Percentiles rank a stretch among this genome's conserved stretches.
phyloP scores from a whole-genome alignment of 2,797 vertebrate species.

The Brachyrhaphis roseni region DNA sequence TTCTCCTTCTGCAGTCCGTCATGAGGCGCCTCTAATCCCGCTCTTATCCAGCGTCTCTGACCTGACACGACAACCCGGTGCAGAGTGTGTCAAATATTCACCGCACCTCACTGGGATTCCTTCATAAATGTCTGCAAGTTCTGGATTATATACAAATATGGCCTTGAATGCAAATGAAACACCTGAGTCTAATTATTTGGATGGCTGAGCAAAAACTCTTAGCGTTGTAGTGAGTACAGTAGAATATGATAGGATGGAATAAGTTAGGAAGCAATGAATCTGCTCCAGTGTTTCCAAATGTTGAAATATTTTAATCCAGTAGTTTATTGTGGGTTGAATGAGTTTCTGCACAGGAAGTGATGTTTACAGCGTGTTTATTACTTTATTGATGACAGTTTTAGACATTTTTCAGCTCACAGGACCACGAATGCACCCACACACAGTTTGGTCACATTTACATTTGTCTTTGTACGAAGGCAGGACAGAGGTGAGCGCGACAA shows the following conservation, averaged over 20 bases:
- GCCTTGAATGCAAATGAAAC: background rate
- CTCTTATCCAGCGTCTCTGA: no score
- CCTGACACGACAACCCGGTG: no score
- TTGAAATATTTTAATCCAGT: background rate
- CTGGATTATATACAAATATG: background rate
- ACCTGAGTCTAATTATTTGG: background rate
- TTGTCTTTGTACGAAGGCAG: slow-evolving; percentile 43
- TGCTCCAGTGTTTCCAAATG: background rate
- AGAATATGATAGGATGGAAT: background rate
- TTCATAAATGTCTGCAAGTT: no score
- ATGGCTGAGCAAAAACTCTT: background rate
- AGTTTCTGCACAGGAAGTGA: background rate
- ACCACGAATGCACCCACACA: slow-evolving; percentile 37
- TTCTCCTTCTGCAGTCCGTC: no score
- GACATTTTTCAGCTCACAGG: slow-evolving; percentile 49
- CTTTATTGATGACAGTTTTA: slow-evolving; percentile 45
- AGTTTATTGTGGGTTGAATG: background rate
- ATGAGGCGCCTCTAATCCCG: no score
- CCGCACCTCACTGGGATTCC: background rate
- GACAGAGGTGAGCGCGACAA: slow-evolving; percentile 34
- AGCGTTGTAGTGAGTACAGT: background rate
- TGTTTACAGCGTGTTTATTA: slow-evolving; percentile 20
- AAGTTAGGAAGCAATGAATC: background rate
- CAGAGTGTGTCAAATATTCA: background rate
- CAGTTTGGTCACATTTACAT: slow-evolving; percentile 38